Percentiles rank a stretch among this genome's conserved stretches.
Conservation (phyloP, 1,140 invertebrate species). For the Acromyrmex echinatior region DNA sequence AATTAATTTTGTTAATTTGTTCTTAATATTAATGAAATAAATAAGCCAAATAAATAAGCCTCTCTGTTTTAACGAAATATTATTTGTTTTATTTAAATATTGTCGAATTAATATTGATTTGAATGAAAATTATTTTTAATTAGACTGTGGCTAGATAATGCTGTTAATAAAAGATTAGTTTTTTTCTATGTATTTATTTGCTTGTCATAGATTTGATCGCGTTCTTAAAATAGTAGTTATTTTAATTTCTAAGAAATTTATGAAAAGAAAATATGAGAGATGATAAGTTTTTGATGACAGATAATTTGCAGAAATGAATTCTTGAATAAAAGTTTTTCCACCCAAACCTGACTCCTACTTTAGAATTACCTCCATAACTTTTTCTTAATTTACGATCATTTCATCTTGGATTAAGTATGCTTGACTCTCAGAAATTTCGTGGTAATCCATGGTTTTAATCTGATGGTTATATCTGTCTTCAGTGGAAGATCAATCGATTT, state of each 20-base stretch:
- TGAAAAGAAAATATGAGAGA: not conserved
- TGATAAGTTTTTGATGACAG: not conserved
- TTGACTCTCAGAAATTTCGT: not conserved
- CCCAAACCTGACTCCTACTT: not conserved
- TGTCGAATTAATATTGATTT: too few relatives aligned
- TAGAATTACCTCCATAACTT: slow-evolving; percentile 1
- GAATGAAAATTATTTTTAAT: too few relatives aligned
- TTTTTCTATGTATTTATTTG: not conserved
- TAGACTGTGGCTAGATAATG: too few relatives aligned
- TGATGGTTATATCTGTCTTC: not conserved
- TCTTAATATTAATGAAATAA: too few relatives aligned
- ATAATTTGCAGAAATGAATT: slow-evolving; percentile 15
- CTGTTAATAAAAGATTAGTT: too few relatives aligned
- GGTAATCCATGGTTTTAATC: not conserved
- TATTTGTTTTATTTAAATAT: too few relatives aligned
- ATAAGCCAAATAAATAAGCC: too few relatives aligned
- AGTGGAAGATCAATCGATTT: not conserved
- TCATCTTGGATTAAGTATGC: not conserved
- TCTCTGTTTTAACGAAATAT: too few relatives aligned
- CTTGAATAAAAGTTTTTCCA: not conserved
- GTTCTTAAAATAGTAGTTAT: not conserved
- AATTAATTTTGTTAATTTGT: too few relatives aligned
- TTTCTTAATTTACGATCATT: slow-evolving; percentile 25
- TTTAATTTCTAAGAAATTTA: not conserved
- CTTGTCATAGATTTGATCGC: not conserved